These are phyloP conservation scores for Sylvietta virens DNA, from an alignment of 2,113 vertebrate genomes.

Conservation along the genomic window DNA sequence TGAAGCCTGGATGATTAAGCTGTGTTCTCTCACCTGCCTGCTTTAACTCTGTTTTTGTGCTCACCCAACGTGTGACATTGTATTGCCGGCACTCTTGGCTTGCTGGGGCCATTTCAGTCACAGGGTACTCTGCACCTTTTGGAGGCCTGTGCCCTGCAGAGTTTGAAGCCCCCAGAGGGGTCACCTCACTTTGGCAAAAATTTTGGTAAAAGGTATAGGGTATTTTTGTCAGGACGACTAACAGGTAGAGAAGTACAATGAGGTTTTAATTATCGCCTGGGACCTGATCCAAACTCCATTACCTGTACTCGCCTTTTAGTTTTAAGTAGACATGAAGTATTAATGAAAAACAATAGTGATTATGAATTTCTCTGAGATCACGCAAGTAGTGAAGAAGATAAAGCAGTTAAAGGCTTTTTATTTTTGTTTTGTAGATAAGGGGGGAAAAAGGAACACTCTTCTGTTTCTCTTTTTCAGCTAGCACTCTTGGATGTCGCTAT, in stretches of 20 bases:
- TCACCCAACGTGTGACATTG: not conserved
- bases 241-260: not conserved
- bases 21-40: not conserved
- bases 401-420: not conserved
- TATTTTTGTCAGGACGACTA: not conserved
- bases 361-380: not conserved
- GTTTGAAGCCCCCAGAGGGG: not conserved
- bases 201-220: not conserved
- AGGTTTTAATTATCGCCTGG: not conserved
- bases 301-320: not conserved
- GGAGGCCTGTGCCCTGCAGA: not conserved
- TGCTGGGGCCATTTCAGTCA: accelerated
- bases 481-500: not conserved
- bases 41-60: not conserved
- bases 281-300: not conserved
- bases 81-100: not conserved
- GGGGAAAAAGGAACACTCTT: not conserved
- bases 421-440: not conserved
- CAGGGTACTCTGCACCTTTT: not conserved
- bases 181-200: not conserved
- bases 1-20: not conserved
- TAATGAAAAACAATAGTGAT: not conserved
- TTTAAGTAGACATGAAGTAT: not conserved
- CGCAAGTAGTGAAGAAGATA: not conserved
- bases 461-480: not conserved